Conservation (phyloP, 2,888 invertebrate species). For the Acrocera orbiculus region DNA sequence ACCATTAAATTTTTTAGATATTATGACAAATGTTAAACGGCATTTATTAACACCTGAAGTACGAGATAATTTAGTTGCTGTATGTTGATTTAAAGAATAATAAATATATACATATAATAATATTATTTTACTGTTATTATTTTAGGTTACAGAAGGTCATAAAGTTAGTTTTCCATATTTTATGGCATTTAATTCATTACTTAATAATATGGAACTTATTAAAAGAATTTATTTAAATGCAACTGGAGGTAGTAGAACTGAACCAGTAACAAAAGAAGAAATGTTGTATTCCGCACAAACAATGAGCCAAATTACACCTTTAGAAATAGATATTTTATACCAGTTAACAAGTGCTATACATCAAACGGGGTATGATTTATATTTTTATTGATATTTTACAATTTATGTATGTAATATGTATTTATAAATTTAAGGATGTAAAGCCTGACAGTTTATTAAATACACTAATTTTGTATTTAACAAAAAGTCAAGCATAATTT, state of each 20-base stretch:
- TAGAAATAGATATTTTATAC: conserved; percentile 93
- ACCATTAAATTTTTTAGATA: conserved; percentile 83
- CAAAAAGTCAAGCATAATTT: no score
- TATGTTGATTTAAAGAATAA: conserved; percentile 24
- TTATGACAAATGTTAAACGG: conserved; percentile 87
- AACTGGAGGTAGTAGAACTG: conserved; percentile 62
- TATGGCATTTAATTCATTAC: conserved; percentile 91
- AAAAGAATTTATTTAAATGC: conserved; percentile 89
- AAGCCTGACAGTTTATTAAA: no score
- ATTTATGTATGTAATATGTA: no score
- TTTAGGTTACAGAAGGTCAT: conserved; percentile 50
- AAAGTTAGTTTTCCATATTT: conserved; percentile 96
- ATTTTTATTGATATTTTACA: no score
- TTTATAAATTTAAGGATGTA: no score
- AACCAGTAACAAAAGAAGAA: conserved; percentile 91
- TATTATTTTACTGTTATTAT: conserved; percentile 23
- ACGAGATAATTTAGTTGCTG: conserved; percentile 76
- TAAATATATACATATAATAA: conserved; percentile 1
- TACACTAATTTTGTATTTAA: no score
- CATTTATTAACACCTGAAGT: conserved; percentile 89
- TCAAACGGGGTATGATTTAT: conserved; percentile 65
- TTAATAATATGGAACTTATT: conserved; percentile 97
- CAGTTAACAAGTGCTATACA: conserved; percentile 76
- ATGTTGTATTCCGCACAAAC: conserved; percentile 93
- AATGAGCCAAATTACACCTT: conserved; percentile 93